phyloP scores from a whole-genome alignment of 2,113 vertebrate genomes.

The Pyrgilauda ruficollis region DNA sequence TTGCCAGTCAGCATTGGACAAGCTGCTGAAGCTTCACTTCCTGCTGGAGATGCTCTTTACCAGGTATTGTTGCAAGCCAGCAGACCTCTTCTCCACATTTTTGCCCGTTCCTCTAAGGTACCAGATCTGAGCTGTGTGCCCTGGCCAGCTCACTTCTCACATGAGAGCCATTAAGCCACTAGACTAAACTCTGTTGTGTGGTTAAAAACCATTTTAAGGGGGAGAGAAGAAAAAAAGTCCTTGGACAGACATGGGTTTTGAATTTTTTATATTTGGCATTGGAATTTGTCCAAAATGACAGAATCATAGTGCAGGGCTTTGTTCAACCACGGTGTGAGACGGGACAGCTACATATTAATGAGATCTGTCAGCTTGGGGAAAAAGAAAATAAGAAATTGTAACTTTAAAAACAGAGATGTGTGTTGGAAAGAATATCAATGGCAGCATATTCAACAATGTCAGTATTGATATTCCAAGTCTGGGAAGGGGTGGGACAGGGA shows the following conservation, averaged over 20 bases:
- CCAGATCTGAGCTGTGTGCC: neutral
- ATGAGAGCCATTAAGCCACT: neutral
- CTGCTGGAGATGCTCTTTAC: constrained; percentile 82
- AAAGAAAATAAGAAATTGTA: neutral
- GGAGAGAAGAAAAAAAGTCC: neutral
- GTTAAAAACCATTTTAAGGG: neutral
- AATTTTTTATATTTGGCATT: neutral
- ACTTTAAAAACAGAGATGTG: neutral
- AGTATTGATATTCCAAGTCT: neutral
- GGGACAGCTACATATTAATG: neutral
- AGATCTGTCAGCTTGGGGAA: neutral
- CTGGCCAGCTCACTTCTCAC: neutral
- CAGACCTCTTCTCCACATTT: constrained; percentile 26
- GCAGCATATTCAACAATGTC: neutral
- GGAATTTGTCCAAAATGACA: neutral
- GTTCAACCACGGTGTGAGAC: neutral
- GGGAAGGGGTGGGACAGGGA: neutral
- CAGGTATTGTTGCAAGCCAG: constrained; percentile 85
- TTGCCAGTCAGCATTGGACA: constrained; percentile 87
- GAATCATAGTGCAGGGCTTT: neutral
- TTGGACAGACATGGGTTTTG: neutral
- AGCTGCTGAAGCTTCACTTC: constrained; percentile 81
- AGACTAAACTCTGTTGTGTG: neutral
- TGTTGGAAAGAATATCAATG: neutral
- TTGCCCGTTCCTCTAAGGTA: neutral